Evolutionary conservation across 2,797 vertebrate species (phyloP).

Genomic region (Falco berigora): DNA sequence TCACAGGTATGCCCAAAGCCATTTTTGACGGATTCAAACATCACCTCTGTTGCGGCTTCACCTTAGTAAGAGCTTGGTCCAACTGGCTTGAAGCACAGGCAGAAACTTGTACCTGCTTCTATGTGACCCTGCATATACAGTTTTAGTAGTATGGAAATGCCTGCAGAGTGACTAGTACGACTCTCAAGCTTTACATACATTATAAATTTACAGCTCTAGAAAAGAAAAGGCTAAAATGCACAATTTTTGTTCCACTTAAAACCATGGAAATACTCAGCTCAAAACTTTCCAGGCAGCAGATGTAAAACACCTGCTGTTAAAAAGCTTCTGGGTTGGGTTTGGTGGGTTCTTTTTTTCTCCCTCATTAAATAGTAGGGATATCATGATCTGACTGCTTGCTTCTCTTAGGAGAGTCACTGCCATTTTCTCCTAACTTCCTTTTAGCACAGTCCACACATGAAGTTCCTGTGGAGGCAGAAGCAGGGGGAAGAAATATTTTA

Average conservation of each 20-base stretch:
- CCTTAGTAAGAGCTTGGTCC: not conserved
- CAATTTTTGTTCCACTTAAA: constrained; percentile 1
- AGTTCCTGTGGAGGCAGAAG: constrained; percentile 16
- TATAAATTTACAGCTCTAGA: not conserved
- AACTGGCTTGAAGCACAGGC: not conserved
- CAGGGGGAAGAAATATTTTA: not conserved
- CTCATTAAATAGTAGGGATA: not conserved
- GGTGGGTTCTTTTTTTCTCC: not conserved
- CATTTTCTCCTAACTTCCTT: constrained; percentile 58
- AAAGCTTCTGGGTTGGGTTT: not conserved
- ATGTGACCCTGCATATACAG: not conserved
- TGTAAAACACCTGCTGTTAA: not conserved
- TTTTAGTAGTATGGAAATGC: not conserved
- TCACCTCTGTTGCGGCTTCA: not conserved
- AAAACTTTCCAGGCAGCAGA: not conserved
- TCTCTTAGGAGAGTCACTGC: constrained; percentile 17
- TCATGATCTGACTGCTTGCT: not conserved
- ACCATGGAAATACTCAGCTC: not conserved
- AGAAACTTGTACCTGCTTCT: not conserved
- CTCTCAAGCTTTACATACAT: not conserved
- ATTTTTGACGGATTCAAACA: fast-evolving
- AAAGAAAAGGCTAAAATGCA: not conserved
- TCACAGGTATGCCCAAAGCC: not conserved
- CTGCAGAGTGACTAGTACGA: no score
- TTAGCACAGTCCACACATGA: constrained; percentile 68